Evolutionary conservation across 2,888 invertebrate genomes (phyloP).

Genomic region (Alsophila aescularia): DNA sequence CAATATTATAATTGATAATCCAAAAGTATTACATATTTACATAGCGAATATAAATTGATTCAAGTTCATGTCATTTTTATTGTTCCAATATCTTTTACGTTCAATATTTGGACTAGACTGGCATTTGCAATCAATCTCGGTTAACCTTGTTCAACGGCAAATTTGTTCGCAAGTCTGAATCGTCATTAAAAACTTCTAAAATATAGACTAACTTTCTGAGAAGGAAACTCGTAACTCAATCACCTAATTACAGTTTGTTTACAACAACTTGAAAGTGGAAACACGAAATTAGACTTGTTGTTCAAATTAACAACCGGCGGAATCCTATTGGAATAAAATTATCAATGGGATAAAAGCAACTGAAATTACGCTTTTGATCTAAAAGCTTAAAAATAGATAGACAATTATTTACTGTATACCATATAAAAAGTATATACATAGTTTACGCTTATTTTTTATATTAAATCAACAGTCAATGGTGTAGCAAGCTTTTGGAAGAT

Average conservation of each 20-base stretch:
- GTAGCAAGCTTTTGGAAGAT: too few relatives aligned
- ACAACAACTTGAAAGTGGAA: constrained; percentile 56
- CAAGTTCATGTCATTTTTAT: too few relatives aligned
- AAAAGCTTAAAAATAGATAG: too few relatives aligned
- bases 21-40: too few relatives aligned
- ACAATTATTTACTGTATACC: too few relatives aligned
- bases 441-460: too few relatives aligned
- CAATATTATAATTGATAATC: too few relatives aligned
- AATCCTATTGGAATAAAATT: constrained; percentile 6
- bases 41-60: too few relatives aligned
- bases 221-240: constrained; percentile 74
- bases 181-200: constrained; percentile 28
- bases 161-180: constrained; percentile 21
- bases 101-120: not conserved
- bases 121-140: constrained; percentile 9
- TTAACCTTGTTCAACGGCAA: constrained; percentile 7
- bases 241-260: constrained; percentile 73
- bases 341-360: not conserved
- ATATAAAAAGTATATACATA: not conserved
- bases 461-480: too few relatives aligned
- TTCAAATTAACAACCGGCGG: constrained; percentile 29
- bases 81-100: not conserved
- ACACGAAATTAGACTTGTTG: constrained; percentile 56
- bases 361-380: too few relatives aligned
- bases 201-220: constrained; percentile 43